Conservation (phyloP, 2,113 vertebrate genomes). For the Rhodinocichla rosea region DNA sequence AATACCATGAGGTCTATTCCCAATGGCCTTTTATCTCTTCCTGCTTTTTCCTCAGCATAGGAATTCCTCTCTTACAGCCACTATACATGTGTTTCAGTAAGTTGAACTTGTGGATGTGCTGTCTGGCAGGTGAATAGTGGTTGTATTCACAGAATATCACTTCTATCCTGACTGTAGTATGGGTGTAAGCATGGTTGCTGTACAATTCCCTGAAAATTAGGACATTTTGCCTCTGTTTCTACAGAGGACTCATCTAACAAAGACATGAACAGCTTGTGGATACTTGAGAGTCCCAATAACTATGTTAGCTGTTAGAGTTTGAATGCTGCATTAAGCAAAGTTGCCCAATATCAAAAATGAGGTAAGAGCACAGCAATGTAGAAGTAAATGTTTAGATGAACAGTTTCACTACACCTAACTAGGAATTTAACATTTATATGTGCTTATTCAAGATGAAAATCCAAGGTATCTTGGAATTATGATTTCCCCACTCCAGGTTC, state of each 20-base stretch:
- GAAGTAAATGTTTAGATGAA: neutral
- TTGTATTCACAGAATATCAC: neutral
- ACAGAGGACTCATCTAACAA: neutral
- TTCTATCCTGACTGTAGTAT: neutral
- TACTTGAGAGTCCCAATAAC: neutral
- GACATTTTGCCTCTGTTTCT: neutral
- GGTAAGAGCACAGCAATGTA: neutral
- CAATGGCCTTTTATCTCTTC: neutral
- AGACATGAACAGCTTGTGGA: neutral
- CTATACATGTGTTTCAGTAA: neutral
- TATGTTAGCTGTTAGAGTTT: neutral
- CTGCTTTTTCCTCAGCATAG: neutral
- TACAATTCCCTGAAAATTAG: neutral
- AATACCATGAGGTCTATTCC: neutral
- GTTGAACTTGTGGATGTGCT: neutral
- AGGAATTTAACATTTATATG: neutral
- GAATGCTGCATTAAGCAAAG: rapidly evolving
- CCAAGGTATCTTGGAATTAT: neutral
- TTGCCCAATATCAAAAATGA: neutral
- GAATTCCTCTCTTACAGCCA: neutral
- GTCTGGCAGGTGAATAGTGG: neutral
- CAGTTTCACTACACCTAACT: neutral
- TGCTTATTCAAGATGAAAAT: neutral
- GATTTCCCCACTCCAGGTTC: neutral
- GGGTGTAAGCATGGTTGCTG: neutral